Conservation (phyloP, 35 echinoderm and acorn worm species). For the Stichopus chloronotus region DNA sequence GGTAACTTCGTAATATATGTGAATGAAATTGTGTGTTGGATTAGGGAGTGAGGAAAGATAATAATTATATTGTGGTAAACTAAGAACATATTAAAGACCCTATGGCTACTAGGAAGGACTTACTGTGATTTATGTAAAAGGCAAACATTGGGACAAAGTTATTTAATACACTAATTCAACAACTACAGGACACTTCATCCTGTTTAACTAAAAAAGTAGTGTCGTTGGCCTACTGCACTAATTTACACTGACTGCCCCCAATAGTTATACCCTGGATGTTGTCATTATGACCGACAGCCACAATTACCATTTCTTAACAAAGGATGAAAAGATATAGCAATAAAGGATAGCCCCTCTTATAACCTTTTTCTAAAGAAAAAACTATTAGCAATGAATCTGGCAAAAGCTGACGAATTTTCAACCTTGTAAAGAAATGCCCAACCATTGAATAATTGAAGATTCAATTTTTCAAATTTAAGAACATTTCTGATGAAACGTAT, state of each 20-base stretch:
- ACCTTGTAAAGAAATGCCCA: background rate
- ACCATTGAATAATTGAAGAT: conserved; percentile 22
- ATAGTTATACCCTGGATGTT: background rate
- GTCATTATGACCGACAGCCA: background rate
- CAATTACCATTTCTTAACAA: background rate
- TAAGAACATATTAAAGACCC: too few species aligned
- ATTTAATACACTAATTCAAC: background rate
- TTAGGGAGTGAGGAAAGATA: background rate
- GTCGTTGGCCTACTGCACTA: background rate
- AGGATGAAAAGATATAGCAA: too few species aligned
- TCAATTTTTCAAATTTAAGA: conserved; percentile 1
- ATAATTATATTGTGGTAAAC: background rate
- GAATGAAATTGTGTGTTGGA: background rate
- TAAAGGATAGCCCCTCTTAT: background rate
- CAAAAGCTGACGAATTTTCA: background rate
- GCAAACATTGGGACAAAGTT: background rate
- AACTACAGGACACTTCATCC: background rate
- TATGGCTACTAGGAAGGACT: too few species aligned
- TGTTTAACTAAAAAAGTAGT: background rate
- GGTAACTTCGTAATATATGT: background rate
- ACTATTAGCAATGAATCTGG: background rate
- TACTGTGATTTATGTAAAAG: background rate
- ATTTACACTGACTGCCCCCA: background rate
- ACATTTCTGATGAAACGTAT: conserved; percentile 2
- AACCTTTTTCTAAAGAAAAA: too few species aligned